Base-by-base conservation (phyloP, 2,113 vertebrate genomes). In the Colistium nudipinnis region DNA sequence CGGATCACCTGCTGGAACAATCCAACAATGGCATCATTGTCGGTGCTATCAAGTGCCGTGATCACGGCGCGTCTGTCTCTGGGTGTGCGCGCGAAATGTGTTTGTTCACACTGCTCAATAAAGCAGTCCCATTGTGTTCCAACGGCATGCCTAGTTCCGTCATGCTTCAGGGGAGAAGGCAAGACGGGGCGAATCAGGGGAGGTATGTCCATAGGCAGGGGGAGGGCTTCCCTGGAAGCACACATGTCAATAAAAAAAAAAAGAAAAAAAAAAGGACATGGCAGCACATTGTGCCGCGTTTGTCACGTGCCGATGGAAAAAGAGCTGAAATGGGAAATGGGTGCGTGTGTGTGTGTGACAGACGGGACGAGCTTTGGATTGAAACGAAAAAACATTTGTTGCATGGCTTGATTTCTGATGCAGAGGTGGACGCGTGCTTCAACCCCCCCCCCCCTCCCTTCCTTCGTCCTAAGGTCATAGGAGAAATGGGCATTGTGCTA, bases 111-210 rank as follows among this genome's bases (percentile, higher is more conserved):
- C 56, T 9, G 35, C 73, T 83, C 74, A 76, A 82, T 80, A 64
- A 79, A 82, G 71, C 83, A 68, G 83, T 81, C 73, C 70, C 83
- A 87, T 87, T 88, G 76, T 79, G 77, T 80, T 90, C 82, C 87
- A 81, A 4, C 69, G 74, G 82, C 76, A 77, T 39, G 45, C 74
- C 84, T 82, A 69, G 66, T 84, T 88, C 82, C 57, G 78, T 81
- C 82, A 83, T 76, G 88, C 86, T 88, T 82, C 77, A 81, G 84
- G 87, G 82, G 43, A 89, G 74, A 84, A 87, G 90, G 80, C 91
- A 92, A 91, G 91, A 89, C 79, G 1, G 84, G 83, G 76, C 87
- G 66, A 81, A 90, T 83, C 76, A 53, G 78, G 41, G 87, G 81
- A 74, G 87, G 85, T 85, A 88, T 83, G 85, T 82, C 90, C 82